Evolutionary conservation across 2,113 vertebrate species (phyloP), one percentile per base, ranked within the genome.

Genomic region (Xyliphius kryptos): DNA sequence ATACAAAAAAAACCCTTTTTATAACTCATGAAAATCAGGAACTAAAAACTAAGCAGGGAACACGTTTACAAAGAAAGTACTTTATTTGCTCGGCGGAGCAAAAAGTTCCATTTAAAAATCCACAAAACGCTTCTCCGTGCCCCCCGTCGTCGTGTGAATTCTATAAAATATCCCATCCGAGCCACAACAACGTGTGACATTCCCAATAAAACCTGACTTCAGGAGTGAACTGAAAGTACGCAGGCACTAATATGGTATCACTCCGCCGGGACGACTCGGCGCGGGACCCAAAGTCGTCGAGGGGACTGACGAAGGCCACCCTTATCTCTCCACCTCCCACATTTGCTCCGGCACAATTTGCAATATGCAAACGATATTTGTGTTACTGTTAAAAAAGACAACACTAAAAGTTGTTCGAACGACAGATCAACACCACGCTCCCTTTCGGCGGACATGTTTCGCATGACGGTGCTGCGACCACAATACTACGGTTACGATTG

Each of bases 241-340:
- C 80, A 89, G 86, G 87, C 88, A 88, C 85, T 83, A 69, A 79
- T 80, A 76, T 81, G 81, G 74, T 79, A 81, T 80, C 78, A 78
- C 67, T 75, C 78, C 66, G 81, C 80, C 58, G 70, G 20, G 26
- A 3, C 26, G 20, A 49, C 62, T 15, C 26, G 20, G 1, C 22
- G 2, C 72, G 68, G 69, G 52, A 69, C 61, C 75, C 64, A 69
- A 73, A 69, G 71, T 81, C 78, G 75, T 32, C 4, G 16, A 9
- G 68, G 75, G 77, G 81, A 81, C 81, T 79, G 79, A 83, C 76
- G 70, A 82, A 81, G 83, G 86, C 83, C 82, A 82, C 78, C 67
- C 79, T 79, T 72, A 41, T 71, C 76, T 68, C 40, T 75, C 75
- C 78, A 47, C 59, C 72, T 71, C 58, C 2, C 46, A 37, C 54